Percentiles rank a stretch among this genome's conserved stretches.
Evolutionary conservation across 2,888 invertebrate genomes (phyloP).

Genomic region (Epirrhoe tristata): DNA sequence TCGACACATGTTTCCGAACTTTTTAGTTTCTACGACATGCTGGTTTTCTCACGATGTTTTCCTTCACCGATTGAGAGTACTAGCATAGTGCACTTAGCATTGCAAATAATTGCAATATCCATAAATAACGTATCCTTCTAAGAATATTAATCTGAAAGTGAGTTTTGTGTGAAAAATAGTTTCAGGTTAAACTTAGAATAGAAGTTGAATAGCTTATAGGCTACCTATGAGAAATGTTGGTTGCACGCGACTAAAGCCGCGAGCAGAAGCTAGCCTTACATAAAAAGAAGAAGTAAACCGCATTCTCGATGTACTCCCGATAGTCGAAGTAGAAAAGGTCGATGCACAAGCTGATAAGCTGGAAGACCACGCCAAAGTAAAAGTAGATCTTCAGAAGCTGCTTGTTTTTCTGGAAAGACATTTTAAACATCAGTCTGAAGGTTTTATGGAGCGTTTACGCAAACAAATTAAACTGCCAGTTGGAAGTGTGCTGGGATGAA

Average conservation of each 20-base stretch:
- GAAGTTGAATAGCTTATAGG: background rate
- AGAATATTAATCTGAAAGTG: too few relatives aligned
- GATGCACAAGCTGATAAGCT: constrained; percentile 57
- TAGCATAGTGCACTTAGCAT: too few relatives aligned
- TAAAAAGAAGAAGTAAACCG: constrained; percentile 53
- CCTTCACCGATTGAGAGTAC: too few relatives aligned
- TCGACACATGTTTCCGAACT: too few relatives aligned
- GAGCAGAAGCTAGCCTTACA: constrained; percentile 10
- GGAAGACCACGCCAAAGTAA: constrained; percentile 61
- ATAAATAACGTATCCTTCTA: too few relatives aligned
- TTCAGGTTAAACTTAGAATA: too few relatives aligned
- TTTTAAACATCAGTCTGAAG: background rate
- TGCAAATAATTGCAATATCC: too few relatives aligned
- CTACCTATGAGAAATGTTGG: background rate
- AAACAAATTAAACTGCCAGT: too few relatives aligned
- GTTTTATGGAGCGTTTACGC: background rate
- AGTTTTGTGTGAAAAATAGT: too few relatives aligned
- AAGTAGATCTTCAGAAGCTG: constrained; percentile 62
- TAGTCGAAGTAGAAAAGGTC: constrained; percentile 64
- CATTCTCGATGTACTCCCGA: constrained; percentile 57
- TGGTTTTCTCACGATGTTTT: too few relatives aligned
- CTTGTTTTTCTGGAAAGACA: constrained; percentile 62
- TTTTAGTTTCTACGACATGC: too few relatives aligned
- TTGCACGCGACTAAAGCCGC: background rate
- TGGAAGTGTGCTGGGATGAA: too few relatives aligned